Evolutionary conservation across 1,140 invertebrate species (phyloP).

Genomic region (Plutomurus gul): DNA sequence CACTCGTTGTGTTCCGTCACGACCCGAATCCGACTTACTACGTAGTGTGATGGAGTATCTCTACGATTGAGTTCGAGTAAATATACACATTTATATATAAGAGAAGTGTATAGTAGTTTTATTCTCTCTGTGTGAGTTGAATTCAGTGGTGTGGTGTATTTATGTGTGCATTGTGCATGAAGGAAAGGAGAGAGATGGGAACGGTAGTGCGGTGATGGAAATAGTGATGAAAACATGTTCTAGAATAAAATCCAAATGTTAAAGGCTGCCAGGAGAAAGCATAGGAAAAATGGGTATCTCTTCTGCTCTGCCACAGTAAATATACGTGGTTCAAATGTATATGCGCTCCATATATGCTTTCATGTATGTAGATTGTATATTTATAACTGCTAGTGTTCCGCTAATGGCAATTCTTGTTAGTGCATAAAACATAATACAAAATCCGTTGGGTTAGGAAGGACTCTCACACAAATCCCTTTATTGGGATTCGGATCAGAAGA

Average conservation of each 20-base stretch:
- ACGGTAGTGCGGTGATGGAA: not conserved
- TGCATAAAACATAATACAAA: not conserved
- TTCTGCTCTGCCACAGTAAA: not conserved
- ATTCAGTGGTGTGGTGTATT: too few species aligned
- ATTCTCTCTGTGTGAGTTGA: too few species aligned
- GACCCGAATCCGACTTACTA: not conserved
- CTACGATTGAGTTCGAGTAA: not conserved
- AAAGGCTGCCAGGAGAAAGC: not conserved
- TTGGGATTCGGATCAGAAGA: not conserved
- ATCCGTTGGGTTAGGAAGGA: slow-evolving; percentile 1
- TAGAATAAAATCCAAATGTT: slow-evolving; percentile 1
- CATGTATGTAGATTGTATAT: too few species aligned
- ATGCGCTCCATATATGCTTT: too few species aligned
- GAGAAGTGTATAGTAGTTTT: too few species aligned
- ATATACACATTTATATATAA: not conserved
- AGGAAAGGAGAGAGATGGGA: not conserved
- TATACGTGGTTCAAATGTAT: too few species aligned
- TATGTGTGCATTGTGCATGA: too few species aligned
- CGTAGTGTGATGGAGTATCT: too few species aligned
- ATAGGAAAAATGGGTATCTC: not conserved
- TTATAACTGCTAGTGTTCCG: too few species aligned
- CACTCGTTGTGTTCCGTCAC: not conserved
- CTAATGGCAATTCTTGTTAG: too few species aligned
- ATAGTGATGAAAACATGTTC: not conserved
- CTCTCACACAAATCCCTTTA: not conserved